Evolutionary conservation across 1,140 invertebrate species (phyloP), one percentile per base, ranked within the genome.

Genomic region (Thereuonema tuberculata): DNA sequence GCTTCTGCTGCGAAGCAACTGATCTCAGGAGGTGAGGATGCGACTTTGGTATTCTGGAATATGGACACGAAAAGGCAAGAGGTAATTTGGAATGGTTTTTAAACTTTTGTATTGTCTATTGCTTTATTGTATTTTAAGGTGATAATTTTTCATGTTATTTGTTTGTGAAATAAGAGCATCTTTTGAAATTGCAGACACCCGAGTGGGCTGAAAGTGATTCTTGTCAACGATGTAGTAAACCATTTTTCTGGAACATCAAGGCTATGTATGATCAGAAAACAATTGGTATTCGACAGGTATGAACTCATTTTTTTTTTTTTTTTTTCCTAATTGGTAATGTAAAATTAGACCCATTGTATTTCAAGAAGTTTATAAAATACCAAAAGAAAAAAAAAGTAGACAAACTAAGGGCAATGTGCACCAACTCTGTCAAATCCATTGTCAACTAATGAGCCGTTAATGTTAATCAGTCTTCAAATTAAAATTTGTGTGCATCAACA

Each of bases 211-310:
- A 98, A 69, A 85, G 87, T 59, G 93, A 98, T 74, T 80, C 83
- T 29, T 99, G 96, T 72, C 85, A 98, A 76, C 79, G 90, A 56
- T 99, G 96, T 75, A 82, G 84, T 43, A 79, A 85, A 64, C 96
- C 96, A 23, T 98, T 98, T 73, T 98, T 98, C 72, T 99, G 96
- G 95, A 99, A 99, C 74, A 81, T 98, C 25, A 82, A 87, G 65
- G 92, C 89, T 9, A 99, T 99, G 93, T 93, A 97, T 85, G 91
- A 97, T 70, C 88, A 91, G 72, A 87, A 92, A 71, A 89, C 90
- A 69, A 76, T 98, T 46, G 93, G 92, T 65, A 74, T 84, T 66
- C 78, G 93, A 56, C 93, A 97, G 75, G 74, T 93, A 92, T 75
- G 87, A 92, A 74, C 92, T 37, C 17, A 37, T 5, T 37, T 37